Evolutionary conservation across 2,113 vertebrate species (phyloP), one percentile per base, ranked within the genome.

Genomic region (Platysternon megacephalum): DNA sequence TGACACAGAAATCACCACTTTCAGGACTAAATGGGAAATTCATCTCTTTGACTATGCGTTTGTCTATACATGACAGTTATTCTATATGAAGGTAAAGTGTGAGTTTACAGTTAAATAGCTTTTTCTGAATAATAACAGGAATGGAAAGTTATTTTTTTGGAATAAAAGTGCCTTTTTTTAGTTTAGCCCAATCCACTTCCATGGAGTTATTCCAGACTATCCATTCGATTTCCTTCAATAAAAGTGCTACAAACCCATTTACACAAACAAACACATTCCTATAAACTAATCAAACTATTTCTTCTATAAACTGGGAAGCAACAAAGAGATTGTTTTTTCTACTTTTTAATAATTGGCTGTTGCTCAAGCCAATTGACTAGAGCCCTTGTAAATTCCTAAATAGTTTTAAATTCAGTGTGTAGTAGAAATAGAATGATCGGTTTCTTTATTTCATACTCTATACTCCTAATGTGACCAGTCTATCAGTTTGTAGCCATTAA

Each of bases 241-340:
- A 53, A 28, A 86, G 22, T 10, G 5, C 2, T 39, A 39, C 3
- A 78, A 24, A 3, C 68, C 56, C 26, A 35, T 35, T 6, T 58
- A 82, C 93, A 72, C 0, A 51, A 1, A 7, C 4, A 1, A 12
- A 79, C 85, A 85, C 12, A 22, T 1, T 52, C 4, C 10, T 6
- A 2, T 9, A 1, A 52, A 86, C 22, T 76, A 76, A 76, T 76
- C 19, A 39, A 84, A 53, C 11, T 12, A 14, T 3, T 12, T 26
- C 2, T 24, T 17, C 19, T 68, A 14, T 51, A 52, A 35, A 17
- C 46, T 83, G 39, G 80, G 32, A 17, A 48, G 3, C 49, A 76
- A 74, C 35, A 76, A 26, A 42, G 21, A 39, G 46, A 5, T 13
- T 6, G 3, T 19, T 88, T 82, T 17, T 10, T 8, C 1, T 11